A percentile compares a stretch with the other conserved stretches of the same genome.
Evolutionary conservation across 2,113 vertebrate species (phyloP).

Genomic region (Nannospalax galili): DNA sequence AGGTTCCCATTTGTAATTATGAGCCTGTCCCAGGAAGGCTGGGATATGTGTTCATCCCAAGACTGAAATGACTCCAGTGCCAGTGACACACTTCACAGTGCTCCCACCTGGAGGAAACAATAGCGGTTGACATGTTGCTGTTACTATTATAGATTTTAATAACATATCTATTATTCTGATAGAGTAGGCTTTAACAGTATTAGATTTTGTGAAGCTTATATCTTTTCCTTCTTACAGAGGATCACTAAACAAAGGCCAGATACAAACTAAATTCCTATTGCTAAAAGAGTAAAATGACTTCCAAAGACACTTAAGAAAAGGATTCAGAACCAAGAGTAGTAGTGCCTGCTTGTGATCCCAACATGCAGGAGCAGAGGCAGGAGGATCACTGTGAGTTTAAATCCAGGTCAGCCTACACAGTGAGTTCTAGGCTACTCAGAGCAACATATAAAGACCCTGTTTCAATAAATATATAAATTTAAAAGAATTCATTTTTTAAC

Average conservation of each 20-base stretch:
- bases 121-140: neutral
- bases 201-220: slow-evolving; percentile 6
- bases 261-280: neutral
- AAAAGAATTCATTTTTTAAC: too few species aligned
- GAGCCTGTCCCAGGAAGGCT: neutral
- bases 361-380: too few species aligned
- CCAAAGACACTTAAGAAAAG: neutral
- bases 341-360: too few species aligned
- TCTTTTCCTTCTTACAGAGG: slow-evolving; percentile 14
- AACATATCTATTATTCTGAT: slow-evolving; percentile 7
- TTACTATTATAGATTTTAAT: neutral
- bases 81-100: neutral
- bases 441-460: too few species aligned
- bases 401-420: too few species aligned
- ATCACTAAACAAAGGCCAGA: slow-evolving; percentile 1
- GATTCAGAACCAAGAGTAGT: neutral
- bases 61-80: neutral
- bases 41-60: neutral
- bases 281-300: slow-evolving; percentile 15
- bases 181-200: slow-evolving; percentile 40
- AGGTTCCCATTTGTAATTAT: neutral
- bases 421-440: too few species aligned
- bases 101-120: neutral
- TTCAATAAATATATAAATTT: too few species aligned
- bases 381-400: too few species aligned